phyloP scores from a whole-genome alignment of 1,140 invertebrate species.

The Lepidurus couesii region DNA sequence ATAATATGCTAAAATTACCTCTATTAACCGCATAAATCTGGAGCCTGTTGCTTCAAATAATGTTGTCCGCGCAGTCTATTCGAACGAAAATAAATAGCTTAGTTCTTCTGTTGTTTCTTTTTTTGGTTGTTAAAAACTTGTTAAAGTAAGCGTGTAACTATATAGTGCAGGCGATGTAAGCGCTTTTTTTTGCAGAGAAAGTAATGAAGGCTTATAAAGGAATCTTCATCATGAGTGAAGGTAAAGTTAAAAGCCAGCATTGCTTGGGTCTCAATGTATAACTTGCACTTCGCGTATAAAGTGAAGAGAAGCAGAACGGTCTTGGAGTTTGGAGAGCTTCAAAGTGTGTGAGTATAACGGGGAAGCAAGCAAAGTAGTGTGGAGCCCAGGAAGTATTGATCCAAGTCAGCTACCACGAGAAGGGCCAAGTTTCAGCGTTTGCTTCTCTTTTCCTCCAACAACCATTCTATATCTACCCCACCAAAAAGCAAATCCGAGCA shows the following conservation, averaged over 20 bases:
- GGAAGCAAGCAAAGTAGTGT: not conserved
- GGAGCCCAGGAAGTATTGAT: conserved; percentile 18
- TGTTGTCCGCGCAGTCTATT: too few relatives aligned
- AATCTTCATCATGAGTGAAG: not conserved
- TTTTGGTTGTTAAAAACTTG: too few relatives aligned
- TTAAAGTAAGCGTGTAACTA: too few relatives aligned
- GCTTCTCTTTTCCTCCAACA: not conserved
- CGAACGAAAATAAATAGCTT: too few relatives aligned
- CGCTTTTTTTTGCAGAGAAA: too few relatives aligned
- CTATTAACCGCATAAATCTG: too few relatives aligned
- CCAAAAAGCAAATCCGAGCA: not conserved
- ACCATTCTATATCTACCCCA: not conserved
- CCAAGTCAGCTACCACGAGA: conserved; percentile 4
- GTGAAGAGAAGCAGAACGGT: not conserved
- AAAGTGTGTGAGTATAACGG: conserved; percentile 10
- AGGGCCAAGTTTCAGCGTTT: not conserved
- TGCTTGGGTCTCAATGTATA: not conserved
- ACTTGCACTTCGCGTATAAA: not conserved
- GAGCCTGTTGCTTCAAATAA: too few relatives aligned
- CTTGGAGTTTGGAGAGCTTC: not conserved
- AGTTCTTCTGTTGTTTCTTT: too few relatives aligned
- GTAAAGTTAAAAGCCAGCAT: not conserved
- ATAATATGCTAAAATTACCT: too few relatives aligned
- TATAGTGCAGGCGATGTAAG: too few relatives aligned
- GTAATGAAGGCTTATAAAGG: too few relatives aligned